Conservation (phyloP, 1,140 invertebrate genomes). For the Trialeurodes vaporariorum region DNA sequence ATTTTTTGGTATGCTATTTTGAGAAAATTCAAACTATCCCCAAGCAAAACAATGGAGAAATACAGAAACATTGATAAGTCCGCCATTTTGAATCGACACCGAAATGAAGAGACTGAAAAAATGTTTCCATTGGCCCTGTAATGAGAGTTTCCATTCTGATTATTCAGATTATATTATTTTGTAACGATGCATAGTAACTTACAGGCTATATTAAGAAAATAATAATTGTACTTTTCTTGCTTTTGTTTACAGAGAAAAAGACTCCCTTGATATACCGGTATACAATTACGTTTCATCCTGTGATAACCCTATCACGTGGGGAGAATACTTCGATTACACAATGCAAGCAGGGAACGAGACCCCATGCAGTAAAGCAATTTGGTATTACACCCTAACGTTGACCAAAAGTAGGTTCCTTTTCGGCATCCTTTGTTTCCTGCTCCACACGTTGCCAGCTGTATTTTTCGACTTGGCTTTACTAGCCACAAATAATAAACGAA, state of each 20-base stretch:
- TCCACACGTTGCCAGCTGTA: slow-evolving; percentile 33
- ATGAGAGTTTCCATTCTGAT: too few species aligned
- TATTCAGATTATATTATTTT: too few species aligned
- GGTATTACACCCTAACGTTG: slow-evolving; percentile 39
- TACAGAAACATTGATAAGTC: too few species aligned
- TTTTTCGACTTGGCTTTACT: slow-evolving; percentile 27
- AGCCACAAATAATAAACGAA: slow-evolving; percentile 31
- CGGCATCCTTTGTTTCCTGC: slow-evolving; percentile 32
- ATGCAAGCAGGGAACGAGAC: slow-evolving; percentile 37
- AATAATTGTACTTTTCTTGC: neutral
- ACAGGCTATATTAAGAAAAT: too few species aligned
- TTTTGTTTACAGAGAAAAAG: neutral
- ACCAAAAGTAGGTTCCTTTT: slow-evolving; percentile 36
- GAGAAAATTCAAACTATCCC: too few species aligned
- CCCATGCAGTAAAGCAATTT: slow-evolving; percentile 37
- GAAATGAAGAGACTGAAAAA: too few species aligned
- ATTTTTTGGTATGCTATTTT: too few species aligned
- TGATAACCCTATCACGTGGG: slow-evolving; percentile 54
- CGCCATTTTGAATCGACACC: too few species aligned
- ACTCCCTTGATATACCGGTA: slow-evolving; percentile 38
- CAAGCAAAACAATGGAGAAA: too few species aligned
- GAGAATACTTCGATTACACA: slow-evolving; percentile 42
- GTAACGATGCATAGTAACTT: too few species aligned
- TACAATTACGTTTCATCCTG: slow-evolving; percentile 58
- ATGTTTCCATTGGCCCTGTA: too few species aligned